Base-by-base conservation (phyloP, 2,113 vertebrate species). In the Cardinalis cardinalis region DNA sequence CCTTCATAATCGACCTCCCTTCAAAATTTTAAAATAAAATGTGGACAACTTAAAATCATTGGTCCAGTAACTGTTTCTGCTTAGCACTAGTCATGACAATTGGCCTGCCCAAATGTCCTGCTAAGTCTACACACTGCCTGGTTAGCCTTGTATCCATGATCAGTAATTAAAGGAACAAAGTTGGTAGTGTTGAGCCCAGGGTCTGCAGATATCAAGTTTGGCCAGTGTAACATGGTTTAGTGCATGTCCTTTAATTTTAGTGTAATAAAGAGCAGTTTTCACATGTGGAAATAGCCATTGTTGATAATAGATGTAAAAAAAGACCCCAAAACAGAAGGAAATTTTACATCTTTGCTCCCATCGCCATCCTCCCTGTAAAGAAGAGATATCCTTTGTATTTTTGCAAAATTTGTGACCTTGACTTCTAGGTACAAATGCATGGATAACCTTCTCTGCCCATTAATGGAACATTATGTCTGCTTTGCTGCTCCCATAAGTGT, bases 261-360 rank as follows among this genome's bases (percentile, higher is more conserved):
- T 41, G 44, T 55, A 51, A 46, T 38, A 38, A 79, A 48, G 2
- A 21, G 3, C 19, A 32, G 17, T 25, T 87, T 80, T 77, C 32
- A 7, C 2, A 0, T n/a, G 21, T 61, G 31, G 70, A 77, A 73
- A 80, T 20, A 65, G 11, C 60, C 5, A 6, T 34, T 43, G n/a
- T 12, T 73, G 29, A 34, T 77, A 43, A 28, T 15, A 36, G 58
- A 41, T 2, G 10, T 60, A 15, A 60, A 53, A 19, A 26, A 43
- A 14, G 3, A 5, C 1, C 9, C 6, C 11, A 6, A 56, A 25
- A 20, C 1, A 5, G 31, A 4, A 34, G 16, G 29, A 17, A 74
- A 18, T 86, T 40, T 40, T 83, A 18, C 10, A 19, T 63, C 14
- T 64, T 72, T 26, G 7, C 7, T 11, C 12, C 15, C 28, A 9